Evolutionary conservation across 2,888 invertebrate species (phyloP), one percentile per base, ranked within the genome.

Genomic region (Phortica okadai): DNA sequence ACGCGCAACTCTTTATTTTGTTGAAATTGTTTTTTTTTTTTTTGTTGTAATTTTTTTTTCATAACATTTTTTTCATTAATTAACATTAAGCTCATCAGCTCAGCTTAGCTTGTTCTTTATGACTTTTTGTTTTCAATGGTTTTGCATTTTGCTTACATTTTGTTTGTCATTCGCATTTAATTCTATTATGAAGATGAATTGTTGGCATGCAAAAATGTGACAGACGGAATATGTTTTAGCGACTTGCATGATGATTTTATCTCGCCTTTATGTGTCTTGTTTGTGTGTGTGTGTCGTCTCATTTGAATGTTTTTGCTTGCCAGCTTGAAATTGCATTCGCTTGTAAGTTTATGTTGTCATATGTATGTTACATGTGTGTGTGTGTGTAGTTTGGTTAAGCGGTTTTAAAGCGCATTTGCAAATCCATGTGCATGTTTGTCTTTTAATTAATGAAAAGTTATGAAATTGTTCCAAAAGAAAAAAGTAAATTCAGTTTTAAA

Each of bases 131-230:
- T 21, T 11, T 67, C 42, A 67, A 67, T 44, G 64, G 72, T 72
- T 77, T 76, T 77, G 67, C 67, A 79, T 72, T 74, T 67, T 73
- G 50, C 76, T 77, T 80, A 77, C 74, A 74, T 67, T 77, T 69
- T 82, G 82, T 80, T 83, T 83, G 74, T 73, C 77, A 62, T 78
- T 78, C 73, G 80, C 69, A 79, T 80, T 81, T 79, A 78, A 74
- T 75, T 79, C 69, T 77, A 84, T 84, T 82, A 84, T 80, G 76
- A 81, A 82, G 82, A 83, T 83, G 81, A 80, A 83, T 82, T 78
- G 78, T 78, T 76, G 78, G 44, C 66, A 44, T 7, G 67, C 45
- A 44, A 44, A 44, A 16, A 7, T 33, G 42, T 7, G 16, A 3
- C 42, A 14, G n/a, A 67, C 21, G 21, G 21, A 21, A 21, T 21